These are phyloP conservation scores for Drosophila truncata DNA, from an alignment of 1,140 invertebrate species.

Conservation along the genomic window DNA sequence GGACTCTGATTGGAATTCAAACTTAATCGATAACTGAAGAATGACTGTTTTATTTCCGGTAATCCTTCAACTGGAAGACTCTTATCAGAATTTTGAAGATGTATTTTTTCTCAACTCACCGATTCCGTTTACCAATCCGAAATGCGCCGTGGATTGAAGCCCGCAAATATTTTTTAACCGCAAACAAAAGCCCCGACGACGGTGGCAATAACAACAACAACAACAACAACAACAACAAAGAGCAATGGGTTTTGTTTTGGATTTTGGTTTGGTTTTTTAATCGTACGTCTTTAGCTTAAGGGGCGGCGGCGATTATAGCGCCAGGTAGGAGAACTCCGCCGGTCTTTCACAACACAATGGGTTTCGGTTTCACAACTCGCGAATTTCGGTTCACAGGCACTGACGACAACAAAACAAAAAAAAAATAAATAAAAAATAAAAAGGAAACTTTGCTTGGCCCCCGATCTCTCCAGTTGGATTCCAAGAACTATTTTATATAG, in stretches of 20 bases:
- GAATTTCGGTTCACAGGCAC: constrained; percentile 15
- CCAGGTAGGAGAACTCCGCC: constrained; percentile 61
- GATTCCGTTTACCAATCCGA: constrained; percentile 18
- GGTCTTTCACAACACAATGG: constrained; percentile 31
- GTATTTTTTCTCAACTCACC: constrained; percentile 14
- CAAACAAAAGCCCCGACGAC: constrained; percentile 55
- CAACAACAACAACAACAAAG: constrained; percentile 15
- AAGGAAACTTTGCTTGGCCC: not conserved
- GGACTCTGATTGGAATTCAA: not conserved
- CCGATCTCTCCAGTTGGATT: not conserved
- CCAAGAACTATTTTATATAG: not conserved
- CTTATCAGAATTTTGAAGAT: constrained; percentile 4
- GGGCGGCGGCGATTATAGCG: constrained; percentile 47
- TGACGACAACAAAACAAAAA: not conserved
- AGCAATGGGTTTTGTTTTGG: constrained; percentile 19
- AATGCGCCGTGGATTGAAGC: constrained; percentile 48
- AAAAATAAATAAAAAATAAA: constrained; percentile 2
- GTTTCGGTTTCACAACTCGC: constrained; percentile 11
- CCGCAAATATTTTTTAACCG: constrained; percentile 73
- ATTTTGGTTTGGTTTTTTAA: constrained; percentile 16
- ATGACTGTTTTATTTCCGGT: not conserved
- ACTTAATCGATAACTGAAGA: not conserved
- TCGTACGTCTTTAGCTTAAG: constrained; percentile 23
- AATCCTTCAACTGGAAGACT: not conserved
- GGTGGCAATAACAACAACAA: constrained; percentile 17